Evolutionary conservation across 2,113 vertebrate genomes (phyloP), one percentile per base, ranked within the genome.

Genomic region (Alligator sinensis): DNA sequence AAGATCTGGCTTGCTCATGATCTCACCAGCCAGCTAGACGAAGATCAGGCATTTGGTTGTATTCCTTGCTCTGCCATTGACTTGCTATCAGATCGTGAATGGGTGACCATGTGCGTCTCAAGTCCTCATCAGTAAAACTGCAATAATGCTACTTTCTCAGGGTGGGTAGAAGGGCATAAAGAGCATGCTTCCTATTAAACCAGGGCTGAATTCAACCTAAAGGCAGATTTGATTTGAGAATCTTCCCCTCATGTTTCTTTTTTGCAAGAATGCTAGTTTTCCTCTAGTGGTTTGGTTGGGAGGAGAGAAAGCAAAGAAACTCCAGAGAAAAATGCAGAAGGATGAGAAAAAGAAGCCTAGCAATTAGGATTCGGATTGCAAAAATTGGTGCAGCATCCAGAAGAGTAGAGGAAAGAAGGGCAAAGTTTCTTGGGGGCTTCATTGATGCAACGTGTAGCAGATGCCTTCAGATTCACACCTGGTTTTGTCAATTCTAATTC

Each of bases 401-500:
- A 84, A 80, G 92, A 94, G 91, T 93, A 95, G 96, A 92, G 86
- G 82, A 93, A 94, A 95, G 88, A 62, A 92, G n/a, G 86, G 16
- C 55, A 96, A 95, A 90, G 59, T 34, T 94, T 93, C 95, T 97
- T 92, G 96, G 96, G 95, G 95, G 95, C 97, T 97, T 97, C 96
- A 97, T 97, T 97, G 96, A 97, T 97, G 94, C 88, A 91, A 95
- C 93, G 95, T 92, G 93, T 94, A 87, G 86, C 74, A 95, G 95
- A 92, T 95, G 96, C 95, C 94, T 94, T 95, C 96, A 97, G 96
- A 96, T 97, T 97, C 97, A 93, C 92, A 95, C 88, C 81, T 58
- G 91, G 92, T 97, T 97, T 96, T 97, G 96, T 97, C 97, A 47
- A 97, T 95, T 96, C 95, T 97, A 97, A 97, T 97, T 96, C 96